phyloP scores from a whole-genome alignment of 1,140 invertebrate species.

The Steinernema khuongi region DNA sequence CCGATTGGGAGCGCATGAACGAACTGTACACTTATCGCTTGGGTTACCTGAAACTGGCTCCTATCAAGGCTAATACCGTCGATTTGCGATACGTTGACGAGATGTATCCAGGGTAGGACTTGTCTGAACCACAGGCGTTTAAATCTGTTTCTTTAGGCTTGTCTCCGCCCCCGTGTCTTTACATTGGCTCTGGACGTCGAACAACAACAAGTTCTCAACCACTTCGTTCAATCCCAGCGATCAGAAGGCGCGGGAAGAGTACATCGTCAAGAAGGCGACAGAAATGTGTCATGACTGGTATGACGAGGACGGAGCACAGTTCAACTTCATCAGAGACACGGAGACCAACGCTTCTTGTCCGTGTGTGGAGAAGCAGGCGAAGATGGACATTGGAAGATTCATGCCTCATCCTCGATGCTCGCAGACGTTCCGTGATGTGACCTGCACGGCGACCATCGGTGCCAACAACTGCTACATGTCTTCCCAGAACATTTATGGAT shows the following conservation, averaged over 20 bases:
- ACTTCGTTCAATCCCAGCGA: slow-evolving; percentile 41
- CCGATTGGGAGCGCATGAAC: slow-evolving; percentile 56
- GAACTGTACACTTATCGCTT: slow-evolving; percentile 55
- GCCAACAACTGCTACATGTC: slow-evolving; percentile 58
- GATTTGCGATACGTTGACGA: slow-evolving; percentile 20
- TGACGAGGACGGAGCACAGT: slow-evolving; percentile 51
- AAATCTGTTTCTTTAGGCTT: slow-evolving; percentile 19
- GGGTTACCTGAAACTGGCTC: slow-evolving; percentile 57
- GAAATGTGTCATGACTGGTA: slow-evolving; percentile 59
- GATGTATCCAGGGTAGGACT: neutral
- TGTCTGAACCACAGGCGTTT: neutral
- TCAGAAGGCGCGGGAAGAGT: slow-evolving; percentile 45
- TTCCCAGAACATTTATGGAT: slow-evolving; percentile 54
- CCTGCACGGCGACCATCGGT: slow-evolving; percentile 52
- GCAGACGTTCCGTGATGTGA: slow-evolving; percentile 56
- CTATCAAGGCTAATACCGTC: slow-evolving; percentile 34
- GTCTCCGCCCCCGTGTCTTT: slow-evolving; percentile 59
- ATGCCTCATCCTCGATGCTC: slow-evolving; percentile 58
- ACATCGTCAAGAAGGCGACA: slow-evolving; percentile 51
- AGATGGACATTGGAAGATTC: slow-evolving; percentile 53
- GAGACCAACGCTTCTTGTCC: slow-evolving; percentile 58
- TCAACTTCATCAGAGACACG: slow-evolving; percentile 54
- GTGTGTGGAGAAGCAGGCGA: slow-evolving; percentile 48
- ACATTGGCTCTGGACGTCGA: slow-evolving; percentile 57
- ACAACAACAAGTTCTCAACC: slow-evolving; percentile 51